These are phyloP conservation scores for Gastrophryne carolinensis DNA, from an alignment of 2,797 vertebrate species.

Conservation along the genomic window DNA sequence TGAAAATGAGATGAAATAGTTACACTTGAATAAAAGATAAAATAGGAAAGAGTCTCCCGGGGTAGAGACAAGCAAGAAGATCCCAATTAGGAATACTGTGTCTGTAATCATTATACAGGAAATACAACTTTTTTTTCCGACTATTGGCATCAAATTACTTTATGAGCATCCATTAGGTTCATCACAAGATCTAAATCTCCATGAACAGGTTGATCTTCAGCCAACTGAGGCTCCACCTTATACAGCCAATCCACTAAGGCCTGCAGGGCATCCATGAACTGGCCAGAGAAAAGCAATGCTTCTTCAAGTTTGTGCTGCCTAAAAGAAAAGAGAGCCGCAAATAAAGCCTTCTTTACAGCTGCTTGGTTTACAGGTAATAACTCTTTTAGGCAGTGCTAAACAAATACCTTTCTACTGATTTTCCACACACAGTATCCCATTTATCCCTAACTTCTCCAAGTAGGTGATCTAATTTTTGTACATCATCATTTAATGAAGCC, in stretches of 20 bases:
- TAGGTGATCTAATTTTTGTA: slow-evolving; percentile 89
- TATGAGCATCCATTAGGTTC: slow-evolving; percentile 97
- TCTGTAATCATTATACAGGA: too few species aligned
- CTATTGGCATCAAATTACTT: too few species aligned
- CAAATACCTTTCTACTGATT: slow-evolving; percentile 92
- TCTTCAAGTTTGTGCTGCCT: slow-evolving; percentile 99
- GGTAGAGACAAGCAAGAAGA: too few species aligned
- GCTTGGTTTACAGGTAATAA: neutral
- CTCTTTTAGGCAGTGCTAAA: neutral
- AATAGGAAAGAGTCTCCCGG: too few species aligned
- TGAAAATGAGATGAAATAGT: too few species aligned
- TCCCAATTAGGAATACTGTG: too few species aligned
- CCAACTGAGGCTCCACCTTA: slow-evolving; percentile 92
- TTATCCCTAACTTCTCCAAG: slow-evolving; percentile 95
- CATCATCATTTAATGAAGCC: slow-evolving; percentile 84
- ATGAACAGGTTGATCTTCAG: slow-evolving; percentile 93
- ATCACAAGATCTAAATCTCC: slow-evolving; percentile 96
- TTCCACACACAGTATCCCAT: slow-evolving; percentile 98
- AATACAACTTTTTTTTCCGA: too few species aligned
- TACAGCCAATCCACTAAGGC: slow-evolving; percentile 97
- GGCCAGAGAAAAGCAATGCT: slow-evolving; percentile 95
- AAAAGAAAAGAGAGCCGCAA: too few species aligned
- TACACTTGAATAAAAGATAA: too few species aligned
- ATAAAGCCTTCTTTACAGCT: too few species aligned
- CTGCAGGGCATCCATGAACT: slow-evolving; percentile 96